These are phyloP conservation scores for Dendrolimus kikuchii DNA, from an alignment of 1,140 invertebrate genomes.

Conservation along the genomic window DNA sequence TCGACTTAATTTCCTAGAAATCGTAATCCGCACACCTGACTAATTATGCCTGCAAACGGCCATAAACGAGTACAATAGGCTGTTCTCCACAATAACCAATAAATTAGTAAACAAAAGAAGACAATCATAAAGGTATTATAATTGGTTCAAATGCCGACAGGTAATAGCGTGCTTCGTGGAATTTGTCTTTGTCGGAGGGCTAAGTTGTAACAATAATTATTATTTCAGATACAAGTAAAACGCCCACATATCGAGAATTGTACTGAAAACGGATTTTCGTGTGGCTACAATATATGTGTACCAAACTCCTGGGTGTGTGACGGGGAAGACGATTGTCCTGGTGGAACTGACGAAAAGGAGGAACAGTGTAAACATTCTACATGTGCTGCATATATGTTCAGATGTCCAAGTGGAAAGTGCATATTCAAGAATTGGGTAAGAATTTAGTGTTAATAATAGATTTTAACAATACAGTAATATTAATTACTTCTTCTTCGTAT, in stretches of 20 bases:
- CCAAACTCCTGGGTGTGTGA: constrained; percentile 81
- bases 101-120: too few species aligned
- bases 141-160: too few species aligned
- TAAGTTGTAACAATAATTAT: constrained; percentile 3
- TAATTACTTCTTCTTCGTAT: too few species aligned
- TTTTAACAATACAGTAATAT: too few species aligned
- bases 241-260: constrained; percentile 34
- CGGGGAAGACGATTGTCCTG: constrained; percentile 80
- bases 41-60: too few species aligned
- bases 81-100: too few species aligned
- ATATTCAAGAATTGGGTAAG: constrained; percentile 69
- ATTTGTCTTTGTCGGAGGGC: constrained; percentile 11
- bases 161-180: too few species aligned
- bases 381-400: constrained; percentile 72
- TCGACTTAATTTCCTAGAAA: too few species aligned
- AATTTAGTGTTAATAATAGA: constrained; percentile 8
- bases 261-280: constrained; percentile 73
- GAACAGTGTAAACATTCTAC: constrained; percentile 59
- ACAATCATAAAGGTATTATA: too few species aligned
- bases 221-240: constrained; percentile 26
- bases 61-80: too few species aligned
- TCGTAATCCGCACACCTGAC: too few species aligned
- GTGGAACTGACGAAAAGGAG: constrained; percentile 79
- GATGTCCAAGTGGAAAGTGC: constrained; percentile 74
- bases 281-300: constrained; percentile 76